Evolutionary conservation across 2,797 vertebrate species (phyloP).

Genomic region (Orientallactaga sibirica): DNA sequence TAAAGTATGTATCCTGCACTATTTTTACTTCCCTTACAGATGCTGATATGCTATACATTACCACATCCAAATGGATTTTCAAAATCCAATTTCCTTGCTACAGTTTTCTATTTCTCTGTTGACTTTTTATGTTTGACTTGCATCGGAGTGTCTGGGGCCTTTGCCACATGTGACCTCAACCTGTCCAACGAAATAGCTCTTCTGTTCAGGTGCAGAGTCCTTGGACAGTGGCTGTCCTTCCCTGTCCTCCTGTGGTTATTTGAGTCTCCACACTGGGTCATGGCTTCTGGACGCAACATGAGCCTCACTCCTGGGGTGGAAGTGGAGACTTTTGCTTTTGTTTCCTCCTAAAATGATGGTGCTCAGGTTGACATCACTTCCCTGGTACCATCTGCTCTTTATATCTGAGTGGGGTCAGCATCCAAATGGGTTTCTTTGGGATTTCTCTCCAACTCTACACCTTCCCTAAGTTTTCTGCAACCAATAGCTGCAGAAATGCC

Average conservation of each 20-base stretch:
- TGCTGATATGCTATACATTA: conserved; percentile 80
- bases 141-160: conserved; percentile 65
- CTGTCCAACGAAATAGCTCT: conserved; percentile 30
- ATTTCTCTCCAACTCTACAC: background rate
- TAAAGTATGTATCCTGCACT: conserved; percentile 78
- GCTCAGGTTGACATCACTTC: background rate
- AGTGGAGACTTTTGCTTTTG: background rate
- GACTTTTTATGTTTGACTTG: conserved; percentile 78
- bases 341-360: background rate
- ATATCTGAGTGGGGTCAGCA: background rate
- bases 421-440: background rate
- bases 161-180: conserved; percentile 51
- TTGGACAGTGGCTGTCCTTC: background rate
- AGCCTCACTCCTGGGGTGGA: background rate
- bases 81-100: conserved; percentile 83
- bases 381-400: background rate
- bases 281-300: background rate
- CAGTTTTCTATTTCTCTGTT: conserved; percentile 80
- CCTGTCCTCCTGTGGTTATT: background rate
- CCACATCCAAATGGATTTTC: conserved; percentile 83
- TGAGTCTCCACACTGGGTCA: background rate
- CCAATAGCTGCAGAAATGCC: background rate
- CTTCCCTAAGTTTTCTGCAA: background rate
- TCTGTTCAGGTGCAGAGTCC: background rate
- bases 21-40: conserved; percentile 79